Conservation (phyloP, 1,140 invertebrate species). For the Bathynomus jamesi region DNA sequence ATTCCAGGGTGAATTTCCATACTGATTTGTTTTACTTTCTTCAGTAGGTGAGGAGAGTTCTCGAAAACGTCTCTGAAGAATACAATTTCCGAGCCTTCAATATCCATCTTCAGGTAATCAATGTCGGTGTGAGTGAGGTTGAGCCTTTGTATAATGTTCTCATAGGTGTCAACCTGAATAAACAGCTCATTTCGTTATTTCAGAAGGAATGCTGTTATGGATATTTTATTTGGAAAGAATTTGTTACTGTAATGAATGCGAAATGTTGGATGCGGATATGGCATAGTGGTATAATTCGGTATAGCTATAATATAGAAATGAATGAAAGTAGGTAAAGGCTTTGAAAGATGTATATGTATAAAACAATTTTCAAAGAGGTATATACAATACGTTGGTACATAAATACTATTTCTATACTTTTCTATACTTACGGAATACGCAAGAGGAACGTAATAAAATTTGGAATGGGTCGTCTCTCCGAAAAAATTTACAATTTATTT, state of each 20-base stretch:
- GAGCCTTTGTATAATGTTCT: not conserved
- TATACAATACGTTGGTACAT: no score
- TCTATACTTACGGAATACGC: no score
- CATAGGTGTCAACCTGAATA: not conserved
- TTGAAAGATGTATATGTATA: no score
- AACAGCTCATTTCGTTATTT: not conserved
- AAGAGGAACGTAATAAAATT: no score
- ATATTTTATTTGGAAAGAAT: not conserved
- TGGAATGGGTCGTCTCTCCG: no score
- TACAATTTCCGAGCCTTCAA: conserved; percentile 6
- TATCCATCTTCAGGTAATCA: conserved; percentile 8
- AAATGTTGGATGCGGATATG: no score
- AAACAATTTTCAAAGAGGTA: no score
- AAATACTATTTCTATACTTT: no score
- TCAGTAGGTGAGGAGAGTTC: not conserved
- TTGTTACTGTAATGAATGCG: not conserved
- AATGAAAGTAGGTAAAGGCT: no score
- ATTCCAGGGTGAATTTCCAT: conserved; percentile 1
- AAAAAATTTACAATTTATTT: no score
- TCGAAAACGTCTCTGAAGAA: conserved; percentile 5
- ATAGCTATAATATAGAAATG: no score
- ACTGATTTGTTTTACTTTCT: conserved; percentile 9
- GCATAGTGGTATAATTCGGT: no score
- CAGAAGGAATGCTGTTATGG: not conserved
- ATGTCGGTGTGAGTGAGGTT: not conserved